These are phyloP conservation scores for Drosophila flavopinicola DNA, from an alignment of 2,888 invertebrate species.

Conservation along the genomic window DNA sequence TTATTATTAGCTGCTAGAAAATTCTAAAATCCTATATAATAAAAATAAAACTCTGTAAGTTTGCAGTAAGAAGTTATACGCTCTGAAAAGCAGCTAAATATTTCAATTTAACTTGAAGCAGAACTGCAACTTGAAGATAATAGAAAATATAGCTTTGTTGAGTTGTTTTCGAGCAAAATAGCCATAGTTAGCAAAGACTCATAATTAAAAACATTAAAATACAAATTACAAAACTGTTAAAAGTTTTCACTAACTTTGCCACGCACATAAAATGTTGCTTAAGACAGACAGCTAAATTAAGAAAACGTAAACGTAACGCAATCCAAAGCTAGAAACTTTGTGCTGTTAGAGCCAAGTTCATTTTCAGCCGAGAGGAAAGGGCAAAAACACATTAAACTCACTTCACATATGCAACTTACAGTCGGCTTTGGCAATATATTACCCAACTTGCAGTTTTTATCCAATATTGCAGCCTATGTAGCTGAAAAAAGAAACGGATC, in stretches of 20 bases:
- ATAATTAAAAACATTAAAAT: not conserved
- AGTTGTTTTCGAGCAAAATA: not conserved
- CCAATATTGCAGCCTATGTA: constrained; percentile 56
- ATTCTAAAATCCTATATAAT: too few species aligned
- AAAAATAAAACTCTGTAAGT: too few species aligned
- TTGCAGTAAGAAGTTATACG: too few species aligned
- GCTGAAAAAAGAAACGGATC: constrained; percentile 7
- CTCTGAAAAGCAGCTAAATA: not conserved
- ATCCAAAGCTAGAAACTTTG: constrained; percentile 25
- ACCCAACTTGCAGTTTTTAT: constrained; percentile 53
- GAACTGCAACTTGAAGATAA: not conserved
- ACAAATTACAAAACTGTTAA: constrained; percentile 9
- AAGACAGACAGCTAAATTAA: constrained; percentile 18
- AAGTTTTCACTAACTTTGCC: constrained; percentile 14
- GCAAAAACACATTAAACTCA: constrained; percentile 34
- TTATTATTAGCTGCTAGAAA: too few species aligned
- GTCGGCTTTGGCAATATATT: constrained; percentile 46
- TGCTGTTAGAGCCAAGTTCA: constrained; percentile 14
- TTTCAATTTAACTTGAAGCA: not conserved
- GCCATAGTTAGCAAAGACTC: not conserved
- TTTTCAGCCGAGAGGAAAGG: not conserved
- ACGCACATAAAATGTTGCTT: constrained; percentile 19
- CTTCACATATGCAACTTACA: constrained; percentile 32
- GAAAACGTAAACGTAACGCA: constrained; percentile 6
- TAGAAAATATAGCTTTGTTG: too few species aligned